A percentile compares a stretch with the other conserved stretches of the same genome.
Conservation (phyloP, 2,113 vertebrate species). For the Bothrops jararaca region DNA sequence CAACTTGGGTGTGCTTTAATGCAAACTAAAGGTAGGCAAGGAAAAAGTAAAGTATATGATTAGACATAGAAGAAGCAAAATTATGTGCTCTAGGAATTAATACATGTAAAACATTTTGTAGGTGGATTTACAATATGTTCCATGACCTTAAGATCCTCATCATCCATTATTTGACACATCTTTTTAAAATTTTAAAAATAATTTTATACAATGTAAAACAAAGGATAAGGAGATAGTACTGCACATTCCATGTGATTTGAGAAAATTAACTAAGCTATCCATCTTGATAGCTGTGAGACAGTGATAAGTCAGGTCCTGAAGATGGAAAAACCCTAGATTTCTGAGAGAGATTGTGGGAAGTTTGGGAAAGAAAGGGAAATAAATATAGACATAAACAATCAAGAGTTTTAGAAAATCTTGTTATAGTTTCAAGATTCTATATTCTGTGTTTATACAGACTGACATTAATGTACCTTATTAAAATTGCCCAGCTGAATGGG, state of each 20-base stretch:
- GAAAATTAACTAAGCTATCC: not conserved
- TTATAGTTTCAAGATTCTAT: not conserved
- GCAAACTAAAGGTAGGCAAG: not conserved
- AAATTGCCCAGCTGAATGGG: not conserved
- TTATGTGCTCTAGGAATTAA: not conserved
- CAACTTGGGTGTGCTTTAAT: not conserved
- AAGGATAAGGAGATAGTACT: not conserved
- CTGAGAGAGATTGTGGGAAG: not conserved
- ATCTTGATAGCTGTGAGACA: not conserved
- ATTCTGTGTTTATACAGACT: not conserved
- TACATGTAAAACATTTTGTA: not conserved
- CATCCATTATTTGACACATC: not conserved
- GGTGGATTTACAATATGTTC: not conserved
- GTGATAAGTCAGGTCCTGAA: not conserved
- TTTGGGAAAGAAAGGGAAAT: not conserved
- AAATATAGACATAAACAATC: not conserved
- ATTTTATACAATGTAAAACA: not conserved
- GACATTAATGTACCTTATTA: not conserved
- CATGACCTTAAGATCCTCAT: not conserved
- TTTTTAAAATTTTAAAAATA: not conserved
- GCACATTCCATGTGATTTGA: not conserved
- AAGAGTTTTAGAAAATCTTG: not conserved
- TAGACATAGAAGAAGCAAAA: not conserved
- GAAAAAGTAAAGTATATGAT: not conserved
- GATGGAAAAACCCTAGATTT: not conserved